A percentile compares a stretch with the other conserved stretches of the same genome.
Evolutionary conservation across 2,797 vertebrate genomes (phyloP).

Genomic region (Mus minutoides): DNA sequence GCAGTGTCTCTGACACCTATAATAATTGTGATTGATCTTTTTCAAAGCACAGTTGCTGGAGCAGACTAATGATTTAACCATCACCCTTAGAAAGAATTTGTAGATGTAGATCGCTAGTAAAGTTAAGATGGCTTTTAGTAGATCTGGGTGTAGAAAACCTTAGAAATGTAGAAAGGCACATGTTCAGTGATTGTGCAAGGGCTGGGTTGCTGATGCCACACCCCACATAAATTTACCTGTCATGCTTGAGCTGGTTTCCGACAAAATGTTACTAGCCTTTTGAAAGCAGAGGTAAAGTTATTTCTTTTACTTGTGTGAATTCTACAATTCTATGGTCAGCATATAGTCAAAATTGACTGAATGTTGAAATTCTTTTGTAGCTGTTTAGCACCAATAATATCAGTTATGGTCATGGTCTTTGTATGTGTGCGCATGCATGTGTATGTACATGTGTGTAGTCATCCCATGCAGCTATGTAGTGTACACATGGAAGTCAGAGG

Average conservation of each 20-base stretch:
- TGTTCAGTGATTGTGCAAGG: no score
- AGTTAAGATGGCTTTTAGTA: neutral
- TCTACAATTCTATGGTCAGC: neutral
- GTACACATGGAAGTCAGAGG: neutral
- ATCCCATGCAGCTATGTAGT: neutral
- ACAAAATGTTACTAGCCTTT: neutral
- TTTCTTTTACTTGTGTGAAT: neutral
- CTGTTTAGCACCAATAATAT: neutral
- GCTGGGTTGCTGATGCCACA: neutral
- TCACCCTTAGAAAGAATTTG: no score
- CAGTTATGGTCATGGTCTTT: neutral
- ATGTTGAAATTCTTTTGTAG: neutral
- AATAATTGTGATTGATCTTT: neutral
- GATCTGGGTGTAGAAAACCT: neutral
- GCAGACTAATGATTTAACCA: neutral
- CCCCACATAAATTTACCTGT: neutral
- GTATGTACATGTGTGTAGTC: neutral
- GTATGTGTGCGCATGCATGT: neutral
- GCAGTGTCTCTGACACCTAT: no score
- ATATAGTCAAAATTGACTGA: neutral
- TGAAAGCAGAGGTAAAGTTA: neutral
- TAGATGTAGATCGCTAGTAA: no score
- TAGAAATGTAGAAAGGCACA: no score
- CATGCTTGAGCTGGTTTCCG: no score
- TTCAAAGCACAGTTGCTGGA: neutral